phyloP scores from a whole-genome alignment of 2,888 invertebrate genomes.

The Lathronympha strigana region DNA sequence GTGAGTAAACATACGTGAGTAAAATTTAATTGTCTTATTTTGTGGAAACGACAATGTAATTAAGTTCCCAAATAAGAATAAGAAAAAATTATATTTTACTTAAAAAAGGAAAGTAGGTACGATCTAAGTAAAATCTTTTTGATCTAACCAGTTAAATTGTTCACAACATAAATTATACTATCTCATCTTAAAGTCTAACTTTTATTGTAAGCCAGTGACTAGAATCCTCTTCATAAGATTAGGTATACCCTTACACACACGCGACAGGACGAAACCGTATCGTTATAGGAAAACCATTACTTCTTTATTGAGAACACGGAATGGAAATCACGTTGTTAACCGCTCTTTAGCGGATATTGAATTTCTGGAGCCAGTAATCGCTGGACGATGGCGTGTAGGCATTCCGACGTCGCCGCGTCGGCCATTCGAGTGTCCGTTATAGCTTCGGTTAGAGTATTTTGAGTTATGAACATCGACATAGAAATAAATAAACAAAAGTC shows the following conservation, averaged over 20 bases:
- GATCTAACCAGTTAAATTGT: no score
- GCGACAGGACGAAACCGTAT: neutral
- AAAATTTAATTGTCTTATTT: no score
- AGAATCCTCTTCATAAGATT: neutral
- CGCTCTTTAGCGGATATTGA: slow-evolving; percentile 31
- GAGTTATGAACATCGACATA: neutral
- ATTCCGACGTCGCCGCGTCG: slow-evolving; percentile 2
- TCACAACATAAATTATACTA: no score
- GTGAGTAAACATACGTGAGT: no score
- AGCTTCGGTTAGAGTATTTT: neutral
- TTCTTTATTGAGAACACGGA: slow-evolving; percentile 14
- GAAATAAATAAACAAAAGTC: no score
- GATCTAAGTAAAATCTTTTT: no score
- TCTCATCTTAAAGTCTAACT: neutral
- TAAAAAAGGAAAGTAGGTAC: no score
- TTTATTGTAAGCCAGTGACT: neutral
- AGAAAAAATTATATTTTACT: no score
- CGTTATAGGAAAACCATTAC: slow-evolving; percentile 1
- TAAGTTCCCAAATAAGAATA: no score
- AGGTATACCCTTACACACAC: neutral
- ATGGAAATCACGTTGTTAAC: slow-evolving; percentile 20
- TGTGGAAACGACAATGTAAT: no score
- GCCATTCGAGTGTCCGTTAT: slow-evolving; percentile 8
- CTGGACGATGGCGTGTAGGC: slow-evolving; percentile 19
- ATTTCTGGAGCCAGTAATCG: slow-evolving; percentile 27